phyloP scores from a whole-genome alignment of 2,113 vertebrate species.

The Aspiorhynchus laticeps region DNA sequence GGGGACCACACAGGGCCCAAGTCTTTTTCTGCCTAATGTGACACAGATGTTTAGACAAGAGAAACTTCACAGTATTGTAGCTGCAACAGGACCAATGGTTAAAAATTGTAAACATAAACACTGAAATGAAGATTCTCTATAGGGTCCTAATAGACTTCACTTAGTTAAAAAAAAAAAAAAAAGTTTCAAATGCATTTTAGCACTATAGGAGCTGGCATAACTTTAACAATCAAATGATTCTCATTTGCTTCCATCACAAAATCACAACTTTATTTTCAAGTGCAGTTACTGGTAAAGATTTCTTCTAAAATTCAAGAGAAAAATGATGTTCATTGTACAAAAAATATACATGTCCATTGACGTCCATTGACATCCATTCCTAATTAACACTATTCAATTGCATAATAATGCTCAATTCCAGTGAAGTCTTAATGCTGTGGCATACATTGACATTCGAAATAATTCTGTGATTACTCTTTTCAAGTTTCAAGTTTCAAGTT shows the following conservation, averaged over 20 bases:
- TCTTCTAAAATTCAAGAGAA: background rate
- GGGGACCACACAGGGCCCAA: conserved; percentile 19
- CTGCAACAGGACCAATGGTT: background rate
- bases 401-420: background rate
- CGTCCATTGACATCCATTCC: background rate
- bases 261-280: background rate
- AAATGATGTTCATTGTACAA: background rate
- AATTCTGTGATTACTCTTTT: background rate
- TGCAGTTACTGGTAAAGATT: background rate
- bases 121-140: background rate
- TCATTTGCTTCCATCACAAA: background rate
- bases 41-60: conserved; percentile 44
- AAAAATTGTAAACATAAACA: background rate
- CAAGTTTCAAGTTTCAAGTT: too few relatives aligned
- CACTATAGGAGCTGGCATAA: background rate
- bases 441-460: background rate
- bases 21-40: conserved; percentile 39
- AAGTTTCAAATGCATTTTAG: background rate
- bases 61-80: background rate
- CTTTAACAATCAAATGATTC: background rate
- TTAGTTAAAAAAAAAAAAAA: background rate
- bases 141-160: background rate
- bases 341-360: background rate
- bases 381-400: background rate
- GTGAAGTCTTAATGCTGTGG: background rate